A percentile compares a stretch with the other conserved stretches of the same genome.
Evolutionary conservation across 2,797 vertebrate genomes (phyloP).

Genomic region (Pampus argenteus): DNA sequence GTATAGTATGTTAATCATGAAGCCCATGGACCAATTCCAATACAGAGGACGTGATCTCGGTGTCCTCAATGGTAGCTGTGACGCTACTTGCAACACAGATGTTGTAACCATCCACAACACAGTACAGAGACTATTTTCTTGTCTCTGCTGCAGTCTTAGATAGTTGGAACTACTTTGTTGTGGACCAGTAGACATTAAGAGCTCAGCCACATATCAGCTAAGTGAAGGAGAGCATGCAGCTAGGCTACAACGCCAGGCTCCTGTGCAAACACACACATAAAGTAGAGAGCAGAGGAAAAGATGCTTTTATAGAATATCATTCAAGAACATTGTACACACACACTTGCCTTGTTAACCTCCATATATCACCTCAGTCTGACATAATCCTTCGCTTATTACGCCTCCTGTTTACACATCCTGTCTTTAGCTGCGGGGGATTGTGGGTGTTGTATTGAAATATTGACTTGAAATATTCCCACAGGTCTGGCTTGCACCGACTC

Average conservation of each 20-base stretch:
- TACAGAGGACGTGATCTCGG: not conserved
- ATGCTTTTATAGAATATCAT: slow-evolving; percentile 33
- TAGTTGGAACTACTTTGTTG: not conserved
- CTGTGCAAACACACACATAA: not conserved
- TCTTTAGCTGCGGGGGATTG: slow-evolving; percentile 65
- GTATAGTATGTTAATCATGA: not conserved
- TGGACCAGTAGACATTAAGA: not conserved
- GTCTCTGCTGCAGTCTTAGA: not conserved
- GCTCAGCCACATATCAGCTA: not conserved
- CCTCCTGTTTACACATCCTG: slow-evolving; percentile 67
- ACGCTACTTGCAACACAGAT: not conserved
- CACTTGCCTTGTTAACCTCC: slow-evolving; percentile 62
- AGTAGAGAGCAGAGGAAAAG: not conserved
- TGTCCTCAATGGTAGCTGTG: not conserved
- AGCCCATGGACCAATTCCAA: not conserved
- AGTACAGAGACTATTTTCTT: not conserved
- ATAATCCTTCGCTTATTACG: slow-evolving; percentile 56
- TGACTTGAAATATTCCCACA: slow-evolving; percentile 62
- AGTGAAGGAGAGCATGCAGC: not conserved
- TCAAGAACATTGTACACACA: slow-evolving; percentile 15
- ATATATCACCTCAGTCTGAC: slow-evolving; percentile 54
- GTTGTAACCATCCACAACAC: not conserved
- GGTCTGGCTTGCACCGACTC: slow-evolving; percentile 40
- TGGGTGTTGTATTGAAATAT: slow-evolving; percentile 77
- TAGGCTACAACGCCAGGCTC: slow-evolving; percentile 1